Evolutionary conservation across 2,113 vertebrate species (phyloP), one percentile per base, ranked within the genome.

Genomic region (Vidua chalybeata): DNA sequence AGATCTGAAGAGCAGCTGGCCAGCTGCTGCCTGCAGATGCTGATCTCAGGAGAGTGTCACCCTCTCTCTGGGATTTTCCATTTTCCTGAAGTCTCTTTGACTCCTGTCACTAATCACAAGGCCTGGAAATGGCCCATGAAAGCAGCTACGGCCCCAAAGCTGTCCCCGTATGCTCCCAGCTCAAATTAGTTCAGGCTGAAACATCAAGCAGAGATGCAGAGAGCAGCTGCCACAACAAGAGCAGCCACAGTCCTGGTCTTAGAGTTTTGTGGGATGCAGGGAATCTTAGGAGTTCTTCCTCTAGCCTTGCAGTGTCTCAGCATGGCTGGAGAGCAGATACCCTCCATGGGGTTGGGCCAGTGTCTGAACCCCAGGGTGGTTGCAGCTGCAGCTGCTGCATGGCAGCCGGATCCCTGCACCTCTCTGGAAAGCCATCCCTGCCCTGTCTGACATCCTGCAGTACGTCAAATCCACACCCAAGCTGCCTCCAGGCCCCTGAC

Each of bases 181-280:
- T 90, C 73, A 94, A 96, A 96, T 96, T 95, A 96, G 85, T 95
- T 96, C 94, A 96, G 93, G 90, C 93, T 94, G 93, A 90, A 90
- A 94, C 84, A 94, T 87, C 78, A 94, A 89, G 90, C 75, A 85
- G 84, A 67, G 84, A 88, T 81, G 61, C 75, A 93, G 41, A 75
- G 59, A 96, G 83, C 72, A 90, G 85, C 41, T 21, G 5, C 85
- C 6, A 5, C 88, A 88, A 91, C 54, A 91, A 86, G 45, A 91
- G 19, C 81, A 89, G 77, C 77, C 74, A 46, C 35, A 84, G 69
- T 24, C 62, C 74, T 55, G 22, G 45, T 80, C 79, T 75, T 5
- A 11, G n/a, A 87, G 56, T 74, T 90, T 77, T 2, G 2, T 61
- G 67, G 49, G 58, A 48, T 72, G 51, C 27, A 37, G 51, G 4